A percentile compares a stretch with the other conserved stretches of the same genome.
These are phyloP conservation scores for Thymelicus lineola DNA, from an alignment of 2,888 invertebrate species.

Conservation along the genomic window DNA sequence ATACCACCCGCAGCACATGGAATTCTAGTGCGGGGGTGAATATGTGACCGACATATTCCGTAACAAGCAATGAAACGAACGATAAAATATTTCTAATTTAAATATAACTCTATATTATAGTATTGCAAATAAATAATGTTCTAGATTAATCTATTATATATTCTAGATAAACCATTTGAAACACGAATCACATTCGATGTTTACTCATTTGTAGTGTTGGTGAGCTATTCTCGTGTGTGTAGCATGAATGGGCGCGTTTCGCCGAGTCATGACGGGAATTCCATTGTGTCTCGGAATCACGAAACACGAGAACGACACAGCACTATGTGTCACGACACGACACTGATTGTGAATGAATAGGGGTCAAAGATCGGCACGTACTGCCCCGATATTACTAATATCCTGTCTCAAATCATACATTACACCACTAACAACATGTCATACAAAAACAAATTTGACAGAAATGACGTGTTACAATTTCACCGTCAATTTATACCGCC, in stretches of 20 bases:
- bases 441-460: constrained; percentile 32
- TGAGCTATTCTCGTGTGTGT: constrained; percentile 48
- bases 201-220: constrained; percentile 39
- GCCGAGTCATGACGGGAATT: constrained; percentile 77
- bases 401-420: constrained; percentile 65
- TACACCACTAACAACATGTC: constrained; percentile 37
- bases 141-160: no score
- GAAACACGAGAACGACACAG: constrained; percentile 62
- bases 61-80: no score
- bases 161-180: background rate
- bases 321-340: constrained; percentile 67
- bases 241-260: constrained; percentile 77
- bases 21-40: no score
- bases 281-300: constrained; percentile 80
- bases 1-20: no score
- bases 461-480: constrained; percentile 43
- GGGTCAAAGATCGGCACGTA: constrained; percentile 77
- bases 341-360: constrained; percentile 82
- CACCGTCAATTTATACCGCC: constrained; percentile 34
- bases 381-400: constrained; percentile 63
- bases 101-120: no score
- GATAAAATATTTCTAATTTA: no score
- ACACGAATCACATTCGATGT: constrained; percentile 17
- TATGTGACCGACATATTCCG: no score
- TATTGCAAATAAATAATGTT: background rate